Percentiles rank a stretch among this genome's conserved stretches.
Evolutionary conservation across 2,888 invertebrate genomes (phyloP).

Genomic region (Leistus spinibarbis): DNA sequence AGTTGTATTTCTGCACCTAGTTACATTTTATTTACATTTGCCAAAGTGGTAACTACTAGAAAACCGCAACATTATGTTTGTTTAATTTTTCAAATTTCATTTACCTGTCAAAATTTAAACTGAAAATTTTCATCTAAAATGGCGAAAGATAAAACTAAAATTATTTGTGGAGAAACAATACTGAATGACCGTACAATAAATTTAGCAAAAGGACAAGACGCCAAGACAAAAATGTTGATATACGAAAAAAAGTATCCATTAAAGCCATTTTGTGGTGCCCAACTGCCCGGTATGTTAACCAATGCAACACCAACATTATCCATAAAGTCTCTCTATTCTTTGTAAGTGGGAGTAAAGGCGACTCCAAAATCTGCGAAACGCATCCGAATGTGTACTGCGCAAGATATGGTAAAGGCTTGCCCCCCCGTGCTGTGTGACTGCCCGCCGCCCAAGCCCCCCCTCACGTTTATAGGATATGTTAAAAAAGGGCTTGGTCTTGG

Average conservation of each 20-base stretch:
- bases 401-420: slow-evolving; percentile 52
- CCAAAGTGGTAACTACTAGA: not conserved
- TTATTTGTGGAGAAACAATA: not conserved
- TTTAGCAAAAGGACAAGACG: slow-evolving; percentile 28
- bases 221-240: slow-evolving; percentile 19
- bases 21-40: not conserved
- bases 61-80: not conserved
- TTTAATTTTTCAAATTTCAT: not conserved
- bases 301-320: too few relatives aligned
- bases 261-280: not conserved
- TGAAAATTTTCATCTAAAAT: not conserved
- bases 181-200: slow-evolving; percentile 12
- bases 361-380: slow-evolving; percentile 46
- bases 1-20: not conserved
- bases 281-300: not conserved
- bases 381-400: slow-evolving; percentile 55
- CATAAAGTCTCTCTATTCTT: not conserved
- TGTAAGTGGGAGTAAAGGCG: not conserved
- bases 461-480: slow-evolving; percentile 37
- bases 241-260: slow-evolving; percentile 14
- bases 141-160: not conserved
- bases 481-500: slow-evolving; percentile 47
- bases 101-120: not conserved
- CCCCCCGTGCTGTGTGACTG: slow-evolving; percentile 52
- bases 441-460: slow-evolving; percentile 43